Percentiles rank a stretch among this genome's conserved stretches.
Evolutionary conservation across 37 sponge, comb jelly and placozoan genomes (phyloP).

Genomic region (Theonella swinhoei): DNA sequence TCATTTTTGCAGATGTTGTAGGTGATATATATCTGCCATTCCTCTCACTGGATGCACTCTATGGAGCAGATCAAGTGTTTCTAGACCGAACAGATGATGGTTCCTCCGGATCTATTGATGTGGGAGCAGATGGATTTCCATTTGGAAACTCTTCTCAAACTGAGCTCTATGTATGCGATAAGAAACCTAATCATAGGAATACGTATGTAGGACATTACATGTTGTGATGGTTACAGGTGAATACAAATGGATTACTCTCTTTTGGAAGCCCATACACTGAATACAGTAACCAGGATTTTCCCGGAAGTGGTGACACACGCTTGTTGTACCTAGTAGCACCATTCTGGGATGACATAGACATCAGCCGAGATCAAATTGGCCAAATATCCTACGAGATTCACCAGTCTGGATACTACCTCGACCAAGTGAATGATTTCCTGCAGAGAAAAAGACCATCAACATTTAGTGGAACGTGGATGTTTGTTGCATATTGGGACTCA

Average conservation of each 20-base stretch:
- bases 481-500: conserved; percentile 47
- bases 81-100: not conserved
- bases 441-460: not conserved
- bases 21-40: not conserved
- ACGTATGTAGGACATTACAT: too few relatives aligned
- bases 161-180: conserved; percentile 16
- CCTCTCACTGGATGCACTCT: not conserved
- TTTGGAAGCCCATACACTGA: not conserved
- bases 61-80: not conserved
- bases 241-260: not conserved
- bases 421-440: not conserved
- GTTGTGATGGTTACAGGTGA: not conserved
- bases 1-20: not conserved
- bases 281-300: not conserved
- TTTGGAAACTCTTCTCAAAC: conserved; percentile 21
- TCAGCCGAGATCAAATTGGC: not conserved
- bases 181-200: too few relatives aligned
- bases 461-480: conserved; percentile 54
- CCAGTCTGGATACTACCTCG: not conserved
- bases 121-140: not conserved
- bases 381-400: not conserved
- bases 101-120: not conserved
- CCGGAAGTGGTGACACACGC: not conserved
- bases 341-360: not conserved
- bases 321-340: not conserved